phyloP scores from a whole-genome alignment of 2,113 vertebrate genomes.

The Corapipo altera region DNA sequence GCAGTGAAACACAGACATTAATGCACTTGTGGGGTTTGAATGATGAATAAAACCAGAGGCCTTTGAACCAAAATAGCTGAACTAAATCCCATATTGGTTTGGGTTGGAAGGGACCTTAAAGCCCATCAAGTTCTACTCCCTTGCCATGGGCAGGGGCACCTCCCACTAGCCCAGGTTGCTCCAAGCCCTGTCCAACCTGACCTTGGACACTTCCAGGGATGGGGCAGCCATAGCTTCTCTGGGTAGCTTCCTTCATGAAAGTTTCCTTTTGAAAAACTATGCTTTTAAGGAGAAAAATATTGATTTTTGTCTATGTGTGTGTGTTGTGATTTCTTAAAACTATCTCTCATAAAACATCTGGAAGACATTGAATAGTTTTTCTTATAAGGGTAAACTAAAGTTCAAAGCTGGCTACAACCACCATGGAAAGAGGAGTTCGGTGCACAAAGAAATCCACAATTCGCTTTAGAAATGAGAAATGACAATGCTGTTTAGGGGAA shows the following conservation, averaged over 20 bases:
- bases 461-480: background rate
- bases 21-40: fast-evolving
- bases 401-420: background rate
- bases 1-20: background rate
- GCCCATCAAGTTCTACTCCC: too few relatives aligned
- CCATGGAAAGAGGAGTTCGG: background rate
- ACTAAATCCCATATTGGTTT: background rate
- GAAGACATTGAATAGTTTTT: background rate
- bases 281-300: background rate
- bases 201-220: background rate
- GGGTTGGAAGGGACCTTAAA: background rate
- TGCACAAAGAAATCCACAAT: too few relatives aligned
- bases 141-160: background rate
- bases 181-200: background rate
- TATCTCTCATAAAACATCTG: background rate
- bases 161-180: background rate
- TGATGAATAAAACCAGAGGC: background rate
- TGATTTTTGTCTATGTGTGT: fast-evolving
- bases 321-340: background rate
- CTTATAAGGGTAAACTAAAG: background rate
- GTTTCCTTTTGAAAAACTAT: background rate
- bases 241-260: background rate
- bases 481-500: fast-evolving
- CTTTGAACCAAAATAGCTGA: background rate
- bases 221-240: background rate